Evolutionary conservation across 2,113 vertebrate species (phyloP).

Genomic region (Coptodon rendalli): DNA sequence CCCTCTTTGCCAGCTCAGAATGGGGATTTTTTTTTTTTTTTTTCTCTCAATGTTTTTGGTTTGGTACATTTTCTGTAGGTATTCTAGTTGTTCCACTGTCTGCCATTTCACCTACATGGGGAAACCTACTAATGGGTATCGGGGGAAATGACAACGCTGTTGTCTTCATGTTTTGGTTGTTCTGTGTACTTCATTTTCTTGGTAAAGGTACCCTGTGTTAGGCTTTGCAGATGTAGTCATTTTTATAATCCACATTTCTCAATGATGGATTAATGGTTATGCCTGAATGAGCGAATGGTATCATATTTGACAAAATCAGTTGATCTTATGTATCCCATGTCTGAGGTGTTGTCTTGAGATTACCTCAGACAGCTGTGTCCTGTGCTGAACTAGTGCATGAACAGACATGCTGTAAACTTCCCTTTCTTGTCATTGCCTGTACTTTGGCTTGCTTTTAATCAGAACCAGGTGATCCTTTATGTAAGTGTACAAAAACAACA

Average conservation of each 20-base stretch:
- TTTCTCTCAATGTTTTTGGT: not conserved
- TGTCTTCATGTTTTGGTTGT: not conserved
- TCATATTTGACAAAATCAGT: not conserved
- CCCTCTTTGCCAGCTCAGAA: not conserved
- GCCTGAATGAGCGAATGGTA: not conserved
- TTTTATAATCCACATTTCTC: not conserved
- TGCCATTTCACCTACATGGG: not conserved
- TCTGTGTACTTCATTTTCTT: not conserved
- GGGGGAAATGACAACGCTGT: not conserved
- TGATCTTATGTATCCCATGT: not conserved
- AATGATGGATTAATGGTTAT: not conserved
- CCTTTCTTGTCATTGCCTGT: not conserved
- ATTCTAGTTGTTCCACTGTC: not conserved
- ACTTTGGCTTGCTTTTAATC: not conserved
- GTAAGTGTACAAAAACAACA: not conserved
- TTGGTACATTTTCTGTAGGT: not conserved
- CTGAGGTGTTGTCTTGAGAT: not conserved
- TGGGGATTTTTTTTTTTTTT: not conserved
- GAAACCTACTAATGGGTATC: not conserved
- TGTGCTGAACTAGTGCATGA: not conserved
- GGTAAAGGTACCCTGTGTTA: not conserved
- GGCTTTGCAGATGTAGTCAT: not conserved
- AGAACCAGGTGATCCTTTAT: not conserved
- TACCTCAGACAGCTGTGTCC: not conserved
- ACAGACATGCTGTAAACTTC: not conserved